These are phyloP conservation scores for Notolabrus celidotus DNA, from an alignment of 2,797 vertebrate species.

Conservation along the genomic window DNA sequence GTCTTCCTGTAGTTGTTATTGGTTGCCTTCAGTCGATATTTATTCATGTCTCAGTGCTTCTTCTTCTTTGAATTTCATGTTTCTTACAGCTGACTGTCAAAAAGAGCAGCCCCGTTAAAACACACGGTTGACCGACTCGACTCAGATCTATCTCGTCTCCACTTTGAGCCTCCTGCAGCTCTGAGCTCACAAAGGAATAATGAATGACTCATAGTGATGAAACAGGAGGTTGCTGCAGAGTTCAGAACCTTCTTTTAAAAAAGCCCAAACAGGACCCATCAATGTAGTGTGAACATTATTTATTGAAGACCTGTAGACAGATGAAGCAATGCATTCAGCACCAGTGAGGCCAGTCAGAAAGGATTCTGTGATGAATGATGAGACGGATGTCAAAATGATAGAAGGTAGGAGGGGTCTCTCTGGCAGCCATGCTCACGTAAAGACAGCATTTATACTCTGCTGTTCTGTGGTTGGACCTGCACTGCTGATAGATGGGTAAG, in stretches of 20 bases:
- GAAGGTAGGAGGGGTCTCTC: neutral
- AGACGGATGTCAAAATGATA: slow-evolving; percentile 10
- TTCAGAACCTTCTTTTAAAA: slow-evolving; percentile 47
- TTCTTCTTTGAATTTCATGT: slow-evolving; percentile 47
- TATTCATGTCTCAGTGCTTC: slow-evolving; percentile 47
- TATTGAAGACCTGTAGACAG: slow-evolving; percentile 32
- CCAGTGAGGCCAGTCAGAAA: neutral
- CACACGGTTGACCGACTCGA: slow-evolving; percentile 40
- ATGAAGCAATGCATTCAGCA: slow-evolving; percentile 12
- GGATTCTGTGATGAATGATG: slow-evolving; percentile 1
- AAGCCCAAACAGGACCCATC: slow-evolving; percentile 18
- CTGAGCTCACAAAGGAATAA: slow-evolving; percentile 53
- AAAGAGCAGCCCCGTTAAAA: slow-evolving; percentile 34
- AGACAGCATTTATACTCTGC: no score
- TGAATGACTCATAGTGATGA: slow-evolving; percentile 67
- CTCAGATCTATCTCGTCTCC: slow-evolving; percentile 19
- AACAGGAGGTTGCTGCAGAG: slow-evolving; percentile 48
- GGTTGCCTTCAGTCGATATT: slow-evolving; percentile 40
- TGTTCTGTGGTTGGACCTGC: no score
- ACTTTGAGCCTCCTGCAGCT: slow-evolving; percentile 32
- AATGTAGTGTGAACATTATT: slow-evolving; percentile 13
- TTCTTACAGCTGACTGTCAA: slow-evolving; percentile 23
- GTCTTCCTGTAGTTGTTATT: slow-evolving; percentile 19
- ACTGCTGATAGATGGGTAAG: no score
- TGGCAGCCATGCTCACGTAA: no score